phyloP scores from a whole-genome alignment of 2,888 invertebrate species.

The Apantesis nais region DNA sequence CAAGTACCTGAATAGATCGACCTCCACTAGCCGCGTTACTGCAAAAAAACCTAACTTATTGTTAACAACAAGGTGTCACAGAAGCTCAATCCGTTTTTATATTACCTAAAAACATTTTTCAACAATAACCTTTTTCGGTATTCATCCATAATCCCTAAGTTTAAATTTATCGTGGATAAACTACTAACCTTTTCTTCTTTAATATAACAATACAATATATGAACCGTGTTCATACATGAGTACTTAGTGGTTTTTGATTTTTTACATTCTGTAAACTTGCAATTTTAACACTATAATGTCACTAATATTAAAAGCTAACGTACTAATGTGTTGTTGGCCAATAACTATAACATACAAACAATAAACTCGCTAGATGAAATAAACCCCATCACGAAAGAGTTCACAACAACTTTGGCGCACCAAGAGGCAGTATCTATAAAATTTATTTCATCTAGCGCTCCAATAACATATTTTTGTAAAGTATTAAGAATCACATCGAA shows the following conservation, averaged over 20 bases:
- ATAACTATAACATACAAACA: conserved; percentile 60
- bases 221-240: conserved; percentile 74
- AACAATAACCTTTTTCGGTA: conserved; percentile 83
- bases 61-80: conserved; percentile 78
- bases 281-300: conserved; percentile 82
- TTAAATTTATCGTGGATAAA: conserved; percentile 79
- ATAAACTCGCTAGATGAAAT: conserved; percentile 36
- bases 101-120: conserved; percentile 84
- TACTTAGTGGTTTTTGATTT: conserved; percentile 59
- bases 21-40: conserved; percentile 24
- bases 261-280: conserved; percentile 73
- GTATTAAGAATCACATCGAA: conserved; percentile 41
- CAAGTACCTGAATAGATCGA: conserved; percentile 18
- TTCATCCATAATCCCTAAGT: conserved; percentile 76
- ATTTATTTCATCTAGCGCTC: conserved; percentile 46
- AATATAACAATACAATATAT: conserved; percentile 83
- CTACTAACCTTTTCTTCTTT: conserved; percentile 75
- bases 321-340: conserved; percentile 68
- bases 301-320: conserved; percentile 85
- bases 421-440: conserved; percentile 28
- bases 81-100: conserved; percentile 82
- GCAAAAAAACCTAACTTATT: conserved; percentile 60
- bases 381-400: conserved; percentile 19
- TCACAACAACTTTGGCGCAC: conserved; percentile 49
- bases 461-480: conserved; percentile 48